phyloP scores from a whole-genome alignment of 2,888 invertebrate genomes.

The Xestia xanthographa region DNA sequence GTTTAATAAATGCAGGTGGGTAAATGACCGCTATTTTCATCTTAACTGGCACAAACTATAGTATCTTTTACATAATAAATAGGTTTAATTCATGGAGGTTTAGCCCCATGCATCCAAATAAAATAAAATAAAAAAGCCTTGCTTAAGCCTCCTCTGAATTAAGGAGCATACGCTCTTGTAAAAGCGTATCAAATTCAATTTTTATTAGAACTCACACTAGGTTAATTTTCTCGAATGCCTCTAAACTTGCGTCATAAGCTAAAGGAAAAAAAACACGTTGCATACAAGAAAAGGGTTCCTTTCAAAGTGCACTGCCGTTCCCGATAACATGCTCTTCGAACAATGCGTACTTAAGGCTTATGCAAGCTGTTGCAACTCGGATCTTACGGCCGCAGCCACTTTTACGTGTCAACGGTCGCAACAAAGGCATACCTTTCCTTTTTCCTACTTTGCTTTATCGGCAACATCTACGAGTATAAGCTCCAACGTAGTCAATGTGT shows the following conservation, averaged over 20 bases:
- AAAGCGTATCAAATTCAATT: neutral
- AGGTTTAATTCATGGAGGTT: neutral
- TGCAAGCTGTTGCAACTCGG: conserved; percentile 45
- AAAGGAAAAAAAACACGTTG: neutral
- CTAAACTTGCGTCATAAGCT: neutral
- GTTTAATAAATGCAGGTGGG: too few species aligned
- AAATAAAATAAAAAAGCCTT: neutral
- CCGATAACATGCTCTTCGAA: conserved; percentile 47
- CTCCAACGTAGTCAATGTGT: neutral
- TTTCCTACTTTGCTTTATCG: neutral
- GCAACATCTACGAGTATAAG: neutral
- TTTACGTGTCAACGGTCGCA: conserved; percentile 25
- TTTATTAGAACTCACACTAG: neutral
- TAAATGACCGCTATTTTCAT: too few species aligned
- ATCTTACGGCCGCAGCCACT: conserved; percentile 21
- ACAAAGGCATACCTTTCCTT: conserved; percentile 7
- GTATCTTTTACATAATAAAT: neutral
- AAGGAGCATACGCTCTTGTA: neutral
- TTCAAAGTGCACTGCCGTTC: conserved; percentile 19
- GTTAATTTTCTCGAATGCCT: neutral
- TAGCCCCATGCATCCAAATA: neutral
- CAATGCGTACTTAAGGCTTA: conserved; percentile 55
- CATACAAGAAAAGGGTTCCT: conserved; percentile 19
- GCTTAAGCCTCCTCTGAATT: too few species aligned
- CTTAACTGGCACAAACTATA: too few species aligned